phyloP scores from a whole-genome alignment of 2,888 invertebrate genomes.

The Tineola bisselliella region DNA sequence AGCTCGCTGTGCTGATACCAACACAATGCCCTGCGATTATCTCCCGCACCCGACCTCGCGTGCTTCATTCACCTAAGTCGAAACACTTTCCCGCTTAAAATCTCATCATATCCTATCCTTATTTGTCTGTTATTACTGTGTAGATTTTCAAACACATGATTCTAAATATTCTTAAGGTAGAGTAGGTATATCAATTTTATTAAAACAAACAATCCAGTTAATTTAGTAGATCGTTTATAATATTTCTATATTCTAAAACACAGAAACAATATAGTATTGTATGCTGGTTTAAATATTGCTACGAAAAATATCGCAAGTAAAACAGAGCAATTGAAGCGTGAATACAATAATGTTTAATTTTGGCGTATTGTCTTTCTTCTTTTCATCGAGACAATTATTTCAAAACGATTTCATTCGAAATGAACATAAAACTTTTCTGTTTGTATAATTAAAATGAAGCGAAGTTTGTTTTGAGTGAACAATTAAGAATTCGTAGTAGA shows the following conservation, averaged over 20 bases:
- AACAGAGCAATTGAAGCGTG: background rate
- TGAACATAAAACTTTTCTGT: conserved; percentile 9
- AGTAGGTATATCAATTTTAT: too few species aligned
- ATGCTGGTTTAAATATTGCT: background rate
- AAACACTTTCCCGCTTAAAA: background rate
- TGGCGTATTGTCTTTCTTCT: conserved; percentile 9
- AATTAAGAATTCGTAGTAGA: conserved; percentile 39
- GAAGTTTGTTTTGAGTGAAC: conserved; percentile 39
- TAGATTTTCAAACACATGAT: too few species aligned
- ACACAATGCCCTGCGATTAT: conserved; percentile 19
- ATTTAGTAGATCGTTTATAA: too few species aligned
- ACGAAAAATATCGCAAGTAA: background rate
- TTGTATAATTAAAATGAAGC: conserved; percentile 12
- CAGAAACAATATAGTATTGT: background rate
- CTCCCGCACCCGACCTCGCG: conserved; percentile 3
- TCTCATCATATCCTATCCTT: background rate
- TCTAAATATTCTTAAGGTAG: too few species aligned
- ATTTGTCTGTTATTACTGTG: background rate
- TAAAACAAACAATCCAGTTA: too few species aligned
- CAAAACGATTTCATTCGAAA: conserved; percentile 9
- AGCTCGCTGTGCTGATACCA: conserved; percentile 20
- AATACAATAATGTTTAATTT: conserved; percentile 10
- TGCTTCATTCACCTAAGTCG: background rate
- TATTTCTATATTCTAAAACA: too few species aligned
- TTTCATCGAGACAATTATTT: conserved; percentile 11